phyloP scores from a whole-genome alignment of 2,113 vertebrate genomes.

The Triplophysa rosa region DNA sequence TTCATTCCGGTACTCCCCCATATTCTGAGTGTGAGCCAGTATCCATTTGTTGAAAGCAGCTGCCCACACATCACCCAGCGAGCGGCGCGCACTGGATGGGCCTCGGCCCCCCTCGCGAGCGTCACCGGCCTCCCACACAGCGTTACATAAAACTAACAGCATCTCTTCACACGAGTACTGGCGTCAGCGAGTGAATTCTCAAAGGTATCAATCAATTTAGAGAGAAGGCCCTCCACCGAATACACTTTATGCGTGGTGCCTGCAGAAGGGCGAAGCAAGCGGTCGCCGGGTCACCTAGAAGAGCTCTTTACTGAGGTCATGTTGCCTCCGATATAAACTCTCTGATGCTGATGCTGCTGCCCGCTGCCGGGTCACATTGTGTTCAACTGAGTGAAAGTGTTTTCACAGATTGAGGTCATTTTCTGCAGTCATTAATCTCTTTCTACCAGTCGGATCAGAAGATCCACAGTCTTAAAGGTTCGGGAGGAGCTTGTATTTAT shows the following conservation, averaged over 20 bases:
- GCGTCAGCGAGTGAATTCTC: slow-evolving; percentile 51
- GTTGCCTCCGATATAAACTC: neutral
- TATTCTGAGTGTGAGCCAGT: slow-evolving; percentile 50
- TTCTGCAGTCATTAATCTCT: slow-evolving; percentile 9
- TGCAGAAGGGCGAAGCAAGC: neutral
- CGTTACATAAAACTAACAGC: slow-evolving; percentile 65
- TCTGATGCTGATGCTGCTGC: too few relatives aligned
- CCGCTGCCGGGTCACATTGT: neutral
- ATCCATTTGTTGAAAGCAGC: slow-evolving; percentile 56
- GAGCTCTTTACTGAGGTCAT: neutral
- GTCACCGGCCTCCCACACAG: slow-evolving; percentile 59
- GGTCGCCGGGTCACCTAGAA: neutral
- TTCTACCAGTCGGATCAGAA: slow-evolving; percentile 5
- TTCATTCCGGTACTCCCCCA: slow-evolving; percentile 50
- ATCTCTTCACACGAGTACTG: slow-evolving; percentile 47
- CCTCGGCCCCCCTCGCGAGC: slow-evolving; percentile 12
- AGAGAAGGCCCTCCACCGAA: slow-evolving; percentile 15
- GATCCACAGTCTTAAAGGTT: neutral
- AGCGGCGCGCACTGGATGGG: slow-evolving; percentile 48
- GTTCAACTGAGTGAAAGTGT: slow-evolving; percentile 31
- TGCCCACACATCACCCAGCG: slow-evolving; percentile 62
- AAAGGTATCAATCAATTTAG: slow-evolving; percentile 46
- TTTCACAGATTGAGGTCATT: slow-evolving; percentile 42
- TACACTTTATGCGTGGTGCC: slow-evolving; percentile 4
- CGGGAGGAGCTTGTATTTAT: neutral